Percentiles rank a stretch among this genome's conserved stretches.
Conservation (phyloP, 2,888 invertebrate species). For the Adineta ricciae region DNA sequence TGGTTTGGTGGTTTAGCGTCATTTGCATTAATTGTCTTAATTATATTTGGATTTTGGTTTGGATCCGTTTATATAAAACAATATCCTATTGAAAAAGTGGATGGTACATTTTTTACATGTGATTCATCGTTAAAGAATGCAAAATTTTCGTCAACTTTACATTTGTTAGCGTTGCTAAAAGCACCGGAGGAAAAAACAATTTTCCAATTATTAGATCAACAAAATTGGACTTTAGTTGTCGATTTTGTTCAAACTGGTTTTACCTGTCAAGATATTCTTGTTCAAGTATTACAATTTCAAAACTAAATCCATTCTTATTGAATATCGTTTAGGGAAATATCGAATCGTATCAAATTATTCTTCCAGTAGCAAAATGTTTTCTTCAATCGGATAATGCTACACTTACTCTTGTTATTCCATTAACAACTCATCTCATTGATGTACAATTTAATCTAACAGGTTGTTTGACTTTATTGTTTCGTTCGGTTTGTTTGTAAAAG, state of each 20-base stretch:
- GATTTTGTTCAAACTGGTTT: background rate
- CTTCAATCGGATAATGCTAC: background rate
- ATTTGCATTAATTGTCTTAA: background rate
- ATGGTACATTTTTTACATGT: background rate
- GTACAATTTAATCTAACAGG: no score
- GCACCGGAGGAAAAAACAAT: background rate
- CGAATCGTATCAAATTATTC: background rate
- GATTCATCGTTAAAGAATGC: background rate
- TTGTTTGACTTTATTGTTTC: no score
- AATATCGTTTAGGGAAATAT: no score
- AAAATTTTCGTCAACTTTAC: no score
- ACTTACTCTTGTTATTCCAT: background rate
- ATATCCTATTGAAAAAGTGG: background rate
- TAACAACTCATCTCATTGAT: background rate
- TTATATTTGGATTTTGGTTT: background rate
- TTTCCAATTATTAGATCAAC: background rate
- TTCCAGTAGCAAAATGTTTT: background rate
- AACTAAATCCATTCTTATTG: no score
- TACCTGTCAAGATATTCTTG: background rate
- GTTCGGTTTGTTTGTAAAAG: no score
- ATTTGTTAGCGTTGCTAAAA: no score
- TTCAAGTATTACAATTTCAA: no score
- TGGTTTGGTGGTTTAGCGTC: background rate
- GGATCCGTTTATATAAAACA: background rate
- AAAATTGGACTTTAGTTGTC: background rate